These are phyloP conservation scores for Cepphus grylle DNA, from an alignment of 2,113 vertebrate species.

Conservation along the genomic window DNA sequence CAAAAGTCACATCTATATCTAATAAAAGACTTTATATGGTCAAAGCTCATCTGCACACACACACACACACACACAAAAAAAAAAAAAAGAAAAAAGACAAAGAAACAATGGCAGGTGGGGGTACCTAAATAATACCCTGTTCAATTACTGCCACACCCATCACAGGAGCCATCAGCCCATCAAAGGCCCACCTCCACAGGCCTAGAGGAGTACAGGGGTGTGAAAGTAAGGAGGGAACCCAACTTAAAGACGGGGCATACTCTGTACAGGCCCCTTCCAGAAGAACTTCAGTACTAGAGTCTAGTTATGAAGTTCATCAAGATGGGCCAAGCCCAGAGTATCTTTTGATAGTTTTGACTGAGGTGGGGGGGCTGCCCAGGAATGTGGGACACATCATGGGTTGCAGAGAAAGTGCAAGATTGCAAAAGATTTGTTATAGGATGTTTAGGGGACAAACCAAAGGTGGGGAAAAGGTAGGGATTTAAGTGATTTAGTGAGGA, in stretches of 20 bases:
- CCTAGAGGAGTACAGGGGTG: not conserved
- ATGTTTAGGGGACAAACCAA: not conserved
- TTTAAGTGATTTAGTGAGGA: not conserved
- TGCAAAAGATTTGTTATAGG: not conserved
- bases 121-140: not conserved
- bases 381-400: too few species aligned
- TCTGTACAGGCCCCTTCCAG: not conserved
- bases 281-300: not conserved
- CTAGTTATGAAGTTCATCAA: not conserved
- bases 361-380: accelerated
- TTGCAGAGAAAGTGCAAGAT: not conserved
- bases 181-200: not conserved
- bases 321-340: not conserved
- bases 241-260: not conserved
- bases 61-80: not conserved
- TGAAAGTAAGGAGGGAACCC: not conserved
- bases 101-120: accelerated
- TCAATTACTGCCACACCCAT: not conserved
- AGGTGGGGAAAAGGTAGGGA: accelerated
- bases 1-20: not conserved
- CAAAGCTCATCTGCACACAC: not conserved
- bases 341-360: not conserved
- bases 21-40: not conserved
- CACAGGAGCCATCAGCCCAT: not conserved
- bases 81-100: not conserved